Evolutionary conservation across 2,113 vertebrate species (phyloP), one percentile per base, ranked within the genome.

Genomic region (Tetrao urogallus): DNA sequence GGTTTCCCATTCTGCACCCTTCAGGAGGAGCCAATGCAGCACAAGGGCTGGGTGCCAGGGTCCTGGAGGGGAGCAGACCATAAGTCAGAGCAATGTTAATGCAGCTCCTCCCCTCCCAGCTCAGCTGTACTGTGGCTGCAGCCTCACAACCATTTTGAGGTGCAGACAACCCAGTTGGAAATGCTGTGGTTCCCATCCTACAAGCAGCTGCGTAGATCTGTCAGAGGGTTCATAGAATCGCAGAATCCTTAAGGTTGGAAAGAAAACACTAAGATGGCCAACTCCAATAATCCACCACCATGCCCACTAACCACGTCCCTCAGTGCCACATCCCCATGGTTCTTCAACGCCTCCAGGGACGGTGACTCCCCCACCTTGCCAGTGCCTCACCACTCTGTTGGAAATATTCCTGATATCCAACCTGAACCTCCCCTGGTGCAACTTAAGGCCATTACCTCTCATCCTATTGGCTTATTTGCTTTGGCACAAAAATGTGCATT

Each of bases 1-100:
- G 27, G 11, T 92, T 97, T 92, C 91, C 91, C 86, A 14, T 78
- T 91, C 82, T 90, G 5, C 66, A 58, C 9, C 36, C 25, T 90
- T 52, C 70, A 65, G 66, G 61, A 93, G 76, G 54, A 71, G 11
- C 57, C 17, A 30, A 43, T 54, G 67, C 52, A 61, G 80, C 63
- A 77, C 8, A 61, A 64, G 82, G 47, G 27, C n/a, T 93, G 82
- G n/a, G 13, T n/a, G 9, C 38, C 0, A 0, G 38, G 5, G 61
- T 90, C 86, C 88, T 56, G 67, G 8, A 84, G 50, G 48, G 25
- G 28, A 36, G 40, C 5, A 36, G 32, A 60, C 4, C 36, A 15
- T 30, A 76, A 22, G 28, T 76, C n/a, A 63, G 58, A 50, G 43
- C 3, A 6, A 11, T 25, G 18, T 45, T 27, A 45, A 14, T 40